phyloP scores from a whole-genome alignment of 2,888 invertebrate species.

The Allolobophora icterica region DNA sequence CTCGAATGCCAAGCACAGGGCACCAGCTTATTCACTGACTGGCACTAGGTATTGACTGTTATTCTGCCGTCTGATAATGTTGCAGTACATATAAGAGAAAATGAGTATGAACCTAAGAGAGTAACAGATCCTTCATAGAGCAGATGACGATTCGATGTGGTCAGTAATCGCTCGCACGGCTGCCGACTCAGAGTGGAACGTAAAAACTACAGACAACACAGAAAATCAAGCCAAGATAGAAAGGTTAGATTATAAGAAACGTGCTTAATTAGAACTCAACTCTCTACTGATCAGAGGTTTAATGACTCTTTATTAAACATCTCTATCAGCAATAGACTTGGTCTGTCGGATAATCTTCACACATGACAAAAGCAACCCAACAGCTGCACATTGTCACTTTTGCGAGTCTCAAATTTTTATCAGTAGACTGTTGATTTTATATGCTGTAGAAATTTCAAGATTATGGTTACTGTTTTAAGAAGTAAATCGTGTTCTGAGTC shows the following conservation, averaged over 20 bases:
- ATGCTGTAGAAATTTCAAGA: too few relatives aligned
- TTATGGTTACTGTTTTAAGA: too few relatives aligned
- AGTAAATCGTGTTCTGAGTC: background rate
- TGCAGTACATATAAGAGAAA: background rate
- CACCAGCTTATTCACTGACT: too few relatives aligned
- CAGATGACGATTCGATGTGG: conserved; percentile 68
- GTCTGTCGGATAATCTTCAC: too few relatives aligned
- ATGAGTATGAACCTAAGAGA: conserved; percentile 63
- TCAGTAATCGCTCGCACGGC: conserved; percentile 72
- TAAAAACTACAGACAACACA: conserved; percentile 67
- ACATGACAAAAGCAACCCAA: too few relatives aligned
- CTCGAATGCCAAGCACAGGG: too few relatives aligned
- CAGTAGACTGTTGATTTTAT: too few relatives aligned
- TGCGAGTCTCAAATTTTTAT: too few relatives aligned
- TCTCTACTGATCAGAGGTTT: background rate
- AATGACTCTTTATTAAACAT: too few relatives aligned
- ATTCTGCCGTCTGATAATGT: background rate
- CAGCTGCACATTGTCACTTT: too few relatives aligned
- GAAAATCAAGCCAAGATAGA: background rate
- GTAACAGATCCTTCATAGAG: conserved; percentile 68
- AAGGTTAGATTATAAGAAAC: background rate
- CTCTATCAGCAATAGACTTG: too few relatives aligned
- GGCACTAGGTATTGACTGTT: too few relatives aligned
- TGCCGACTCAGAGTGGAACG: conserved; percentile 70
- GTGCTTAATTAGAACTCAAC: background rate